Conservation (phyloP, 2,113 vertebrate species). For the Hemiscyllium ocellatum region DNA sequence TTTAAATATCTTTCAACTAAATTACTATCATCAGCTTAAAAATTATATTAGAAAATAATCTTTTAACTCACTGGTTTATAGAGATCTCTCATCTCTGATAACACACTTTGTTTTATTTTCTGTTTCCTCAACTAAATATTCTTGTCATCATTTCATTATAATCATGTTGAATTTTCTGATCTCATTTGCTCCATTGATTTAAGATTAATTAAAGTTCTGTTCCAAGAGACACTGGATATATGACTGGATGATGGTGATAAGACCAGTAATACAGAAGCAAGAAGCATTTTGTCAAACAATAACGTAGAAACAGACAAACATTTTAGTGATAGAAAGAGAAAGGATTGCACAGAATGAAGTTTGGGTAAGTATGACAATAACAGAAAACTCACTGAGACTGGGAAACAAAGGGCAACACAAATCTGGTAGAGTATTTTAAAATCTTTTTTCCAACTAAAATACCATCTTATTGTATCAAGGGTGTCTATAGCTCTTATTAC, state of each 20-base stretch:
- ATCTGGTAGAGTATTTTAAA: not conserved
- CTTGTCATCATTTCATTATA: slow-evolving; percentile 23
- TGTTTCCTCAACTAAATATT: slow-evolving; percentile 10
- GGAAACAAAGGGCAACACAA: not conserved
- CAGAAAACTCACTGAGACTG: not conserved
- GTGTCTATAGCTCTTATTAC: not conserved
- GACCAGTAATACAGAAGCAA: not conserved
- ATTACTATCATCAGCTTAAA: not conserved
- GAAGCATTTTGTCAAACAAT: slow-evolving; percentile 15
- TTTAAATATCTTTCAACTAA: not conserved
- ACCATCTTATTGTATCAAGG: not conserved
- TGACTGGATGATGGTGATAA: not conserved
- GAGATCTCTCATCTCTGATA: not conserved
- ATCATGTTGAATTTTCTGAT: slow-evolving; percentile 25
- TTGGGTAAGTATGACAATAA: not conserved
- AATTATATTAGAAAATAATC: slow-evolving; percentile 3
- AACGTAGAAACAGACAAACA: not conserved
- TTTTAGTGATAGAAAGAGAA: not conserved
- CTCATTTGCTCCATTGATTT: slow-evolving; percentile 4
- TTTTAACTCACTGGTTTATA: not conserved
- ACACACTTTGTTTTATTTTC: not conserved
- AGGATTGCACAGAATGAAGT: not conserved
- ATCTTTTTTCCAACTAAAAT: not conserved
- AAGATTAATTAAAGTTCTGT: slow-evolving; percentile 21
- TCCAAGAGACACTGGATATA: not conserved